Percentiles rank a stretch among this genome's conserved stretches.
Conservation (phyloP, 92 coral and sea anemone species). For the Pocillopora meandrina region DNA sequence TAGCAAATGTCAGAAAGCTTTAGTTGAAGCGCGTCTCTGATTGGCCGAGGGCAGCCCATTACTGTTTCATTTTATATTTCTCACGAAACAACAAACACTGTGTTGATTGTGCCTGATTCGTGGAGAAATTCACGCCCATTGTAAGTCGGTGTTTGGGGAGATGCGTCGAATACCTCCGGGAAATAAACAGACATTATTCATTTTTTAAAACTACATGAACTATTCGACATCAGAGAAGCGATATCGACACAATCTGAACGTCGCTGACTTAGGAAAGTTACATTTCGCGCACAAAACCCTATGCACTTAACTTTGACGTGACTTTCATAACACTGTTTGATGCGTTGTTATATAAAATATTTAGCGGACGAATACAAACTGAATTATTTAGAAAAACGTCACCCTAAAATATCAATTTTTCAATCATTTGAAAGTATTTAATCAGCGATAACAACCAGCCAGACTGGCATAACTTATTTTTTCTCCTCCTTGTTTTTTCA, state of each 20-base stretch:
- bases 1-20: slow-evolving; percentile 75
- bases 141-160: slow-evolving; percentile 41
- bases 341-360: slow-evolving; percentile 59
- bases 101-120: slow-evolving; percentile 66
- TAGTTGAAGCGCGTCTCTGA: slow-evolving; percentile 53
- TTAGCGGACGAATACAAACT: slow-evolving; percentile 41
- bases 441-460: slow-evolving; percentile 40
- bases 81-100: slow-evolving; percentile 45
- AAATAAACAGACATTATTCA: slow-evolving; percentile 6
- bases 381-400: slow-evolving; percentile 50
- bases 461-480: slow-evolving; percentile 3
- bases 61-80: slow-evolving; percentile 61
- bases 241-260: not conserved
- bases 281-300: not conserved
- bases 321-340: slow-evolving; percentile 74
- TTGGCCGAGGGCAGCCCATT: slow-evolving; percentile 69
- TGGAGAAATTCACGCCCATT: slow-evolving; percentile 25
- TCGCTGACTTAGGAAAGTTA: not conserved
- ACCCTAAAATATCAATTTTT: slow-evolving; percentile 49
- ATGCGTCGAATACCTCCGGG: slow-evolving; percentile 8
- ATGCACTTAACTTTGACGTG: slow-evolving; percentile 82
- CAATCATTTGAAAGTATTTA: slow-evolving; percentile 49
- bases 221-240: not conserved
- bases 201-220: not conserved
- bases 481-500: not conserved